Percentiles rank a stretch among this genome's conserved stretches.
Conservation (phyloP, 1,140 invertebrate species). For the Procambarus clarkii region DNA sequence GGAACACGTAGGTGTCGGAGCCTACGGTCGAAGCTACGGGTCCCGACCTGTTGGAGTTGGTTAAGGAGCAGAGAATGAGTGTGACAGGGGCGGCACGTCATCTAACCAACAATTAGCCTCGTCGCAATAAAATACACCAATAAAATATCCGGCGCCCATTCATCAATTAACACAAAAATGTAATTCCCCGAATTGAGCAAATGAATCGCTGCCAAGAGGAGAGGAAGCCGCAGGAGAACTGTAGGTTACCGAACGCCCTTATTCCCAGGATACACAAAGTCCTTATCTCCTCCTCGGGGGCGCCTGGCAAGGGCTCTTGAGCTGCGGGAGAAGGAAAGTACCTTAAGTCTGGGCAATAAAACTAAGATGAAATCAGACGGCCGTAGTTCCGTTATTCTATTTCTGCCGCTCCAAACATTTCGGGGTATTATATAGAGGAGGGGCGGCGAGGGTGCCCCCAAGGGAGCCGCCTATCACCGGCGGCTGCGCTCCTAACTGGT, state of each 20-base stretch:
- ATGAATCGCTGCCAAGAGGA: not conserved
- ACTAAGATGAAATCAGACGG: not conserved
- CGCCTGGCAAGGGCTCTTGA: not conserved
- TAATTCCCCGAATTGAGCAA: slow-evolving; percentile 4
- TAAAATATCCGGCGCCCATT: not conserved
- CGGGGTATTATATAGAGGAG: too few species aligned
- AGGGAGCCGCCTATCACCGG: not conserved
- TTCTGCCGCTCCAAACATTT: too few species aligned
- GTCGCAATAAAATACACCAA: not conserved
- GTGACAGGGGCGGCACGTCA: too few species aligned
- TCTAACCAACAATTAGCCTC: too few species aligned
- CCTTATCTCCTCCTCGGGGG: not conserved
- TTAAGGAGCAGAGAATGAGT: too few species aligned
- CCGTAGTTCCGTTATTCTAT: too few species aligned
- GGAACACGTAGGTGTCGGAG: too few species aligned
- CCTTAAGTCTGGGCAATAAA: not conserved
- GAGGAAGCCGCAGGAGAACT: not conserved
- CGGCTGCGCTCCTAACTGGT: not conserved
- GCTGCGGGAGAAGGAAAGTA: not conserved
- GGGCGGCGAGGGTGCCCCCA: too few species aligned
- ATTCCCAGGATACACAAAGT: not conserved
- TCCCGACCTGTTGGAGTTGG: too few species aligned
- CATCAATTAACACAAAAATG: not conserved
- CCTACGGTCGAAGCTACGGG: too few species aligned
- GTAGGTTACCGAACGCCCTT: not conserved